Percentiles rank a stretch among this genome's conserved stretches.
phyloP scores from a whole-genome alignment of 2,797 vertebrate genomes.

The Acrocephalus scirpaceus region DNA sequence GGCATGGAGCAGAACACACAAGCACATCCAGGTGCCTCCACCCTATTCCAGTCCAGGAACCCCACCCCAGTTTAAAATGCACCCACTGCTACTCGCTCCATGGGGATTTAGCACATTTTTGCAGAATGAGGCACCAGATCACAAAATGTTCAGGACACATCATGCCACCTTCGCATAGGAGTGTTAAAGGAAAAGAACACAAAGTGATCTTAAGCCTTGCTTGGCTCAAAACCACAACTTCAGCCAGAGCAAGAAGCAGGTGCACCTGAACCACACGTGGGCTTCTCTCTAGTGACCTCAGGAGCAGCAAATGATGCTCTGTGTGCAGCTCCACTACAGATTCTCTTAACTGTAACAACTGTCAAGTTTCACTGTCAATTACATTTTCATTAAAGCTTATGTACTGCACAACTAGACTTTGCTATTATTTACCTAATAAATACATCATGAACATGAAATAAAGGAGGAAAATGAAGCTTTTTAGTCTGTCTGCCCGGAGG shows the following conservation, averaged over 20 bases:
- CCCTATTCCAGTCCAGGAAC: not conserved
- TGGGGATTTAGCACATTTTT: not conserved
- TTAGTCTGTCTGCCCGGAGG: conserved; percentile 62
- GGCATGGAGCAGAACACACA: rapidly evolving
- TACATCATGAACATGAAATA: conserved; percentile 56
- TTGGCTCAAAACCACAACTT: not conserved
- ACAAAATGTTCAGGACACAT: not conserved
- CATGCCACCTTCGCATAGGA: not conserved
- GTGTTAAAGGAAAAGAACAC: not conserved
- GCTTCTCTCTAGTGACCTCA: not conserved
- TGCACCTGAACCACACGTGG: rapidly evolving
- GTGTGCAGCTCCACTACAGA: not conserved
- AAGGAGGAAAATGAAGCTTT: conserved; percentile 37
- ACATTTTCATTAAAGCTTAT: conserved; percentile 46
- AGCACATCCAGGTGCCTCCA: not conserved
- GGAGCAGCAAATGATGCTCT: not conserved
- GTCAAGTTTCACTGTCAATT: conserved; percentile 51
- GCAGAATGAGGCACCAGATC: not conserved
- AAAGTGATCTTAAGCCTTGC: not conserved
- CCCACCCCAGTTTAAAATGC: rapidly evolving
- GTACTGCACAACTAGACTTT: conserved; percentile 26
- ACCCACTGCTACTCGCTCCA: not conserved
- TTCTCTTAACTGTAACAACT: conserved; percentile 15
- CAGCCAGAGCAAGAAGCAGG: not conserved
- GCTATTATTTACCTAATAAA: conserved; percentile 69